A percentile compares a stretch with the other conserved stretches of the same genome.
phyloP scores from a whole-genome alignment of 2,888 invertebrate genomes.

The Melieria picta region DNA sequence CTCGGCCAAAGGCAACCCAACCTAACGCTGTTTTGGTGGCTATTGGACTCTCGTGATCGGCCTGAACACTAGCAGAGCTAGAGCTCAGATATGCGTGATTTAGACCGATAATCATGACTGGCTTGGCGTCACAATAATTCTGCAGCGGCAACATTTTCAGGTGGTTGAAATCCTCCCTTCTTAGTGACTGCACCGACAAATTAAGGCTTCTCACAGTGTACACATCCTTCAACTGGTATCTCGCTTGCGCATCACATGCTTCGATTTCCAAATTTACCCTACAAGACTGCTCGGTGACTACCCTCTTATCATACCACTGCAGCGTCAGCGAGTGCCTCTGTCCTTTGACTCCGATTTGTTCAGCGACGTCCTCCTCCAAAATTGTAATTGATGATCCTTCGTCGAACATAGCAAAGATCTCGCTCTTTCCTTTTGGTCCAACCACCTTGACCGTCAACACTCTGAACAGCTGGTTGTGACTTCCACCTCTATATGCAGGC shows the following conservation, averaged over 20 bases:
- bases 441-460: conserved; percentile 33
- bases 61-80: conserved; percentile 3
- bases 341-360: conserved; percentile 33
- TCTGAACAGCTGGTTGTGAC: conserved; percentile 30
- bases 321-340: conserved; percentile 18
- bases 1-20: conserved; percentile 35
- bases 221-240: background rate
- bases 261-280: conserved; percentile 5
- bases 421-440: conserved; percentile 26
- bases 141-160: background rate
- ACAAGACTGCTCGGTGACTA: conserved; percentile 15
- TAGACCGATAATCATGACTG: conserved; percentile 3
- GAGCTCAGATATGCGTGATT: conserved; percentile 8
- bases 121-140: background rate
- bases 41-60: background rate
- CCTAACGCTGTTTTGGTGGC: conserved; percentile 21
- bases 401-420: conserved; percentile 34
- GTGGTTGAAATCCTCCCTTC: conserved; percentile 3
- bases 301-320: conserved; percentile 14
- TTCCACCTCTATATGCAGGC: too few relatives aligned
- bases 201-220: background rate
- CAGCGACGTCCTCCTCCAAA: conserved; percentile 31
- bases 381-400: conserved; percentile 38
- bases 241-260: too few relatives aligned
- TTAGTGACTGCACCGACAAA: background rate